These are phyloP conservation scores for Macrosiphum euphorbiae DNA, from an alignment of 2,888 invertebrate genomes.

Conservation along the genomic window DNA sequence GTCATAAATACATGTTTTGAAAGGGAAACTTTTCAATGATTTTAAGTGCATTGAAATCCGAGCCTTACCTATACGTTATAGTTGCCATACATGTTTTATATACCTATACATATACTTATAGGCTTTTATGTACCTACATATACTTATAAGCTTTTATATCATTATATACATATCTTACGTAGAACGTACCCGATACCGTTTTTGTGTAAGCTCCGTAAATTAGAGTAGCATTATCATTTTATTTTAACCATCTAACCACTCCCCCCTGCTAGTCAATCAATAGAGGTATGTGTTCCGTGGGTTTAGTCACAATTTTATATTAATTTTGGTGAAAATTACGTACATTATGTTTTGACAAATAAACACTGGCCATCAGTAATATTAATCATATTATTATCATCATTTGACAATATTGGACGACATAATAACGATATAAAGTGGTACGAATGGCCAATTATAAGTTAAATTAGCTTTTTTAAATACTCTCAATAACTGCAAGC, in stretches of 20 bases:
- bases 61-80: too few relatives aligned
- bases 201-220: not conserved
- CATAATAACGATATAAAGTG: not conserved
- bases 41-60: too few relatives aligned
- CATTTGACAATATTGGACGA: not conserved
- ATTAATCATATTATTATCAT: not conserved
- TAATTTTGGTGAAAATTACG: not conserved
- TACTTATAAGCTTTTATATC: too few relatives aligned
- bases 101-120: too few relatives aligned
- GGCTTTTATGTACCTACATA: too few relatives aligned
- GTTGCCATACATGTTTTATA: too few relatives aligned
- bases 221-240: not conserved
- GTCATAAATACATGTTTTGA: too few relatives aligned
- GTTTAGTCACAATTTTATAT: not conserved
- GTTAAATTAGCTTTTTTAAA: not conserved
- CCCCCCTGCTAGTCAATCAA: not conserved
- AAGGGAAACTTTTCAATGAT: too few relatives aligned
- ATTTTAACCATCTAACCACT: not conserved
- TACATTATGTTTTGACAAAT: not conserved
- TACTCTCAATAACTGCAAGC: not conserved
- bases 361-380: not conserved
- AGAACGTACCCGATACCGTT: not conserved
- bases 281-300: not conserved
- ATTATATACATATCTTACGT: too few relatives aligned
- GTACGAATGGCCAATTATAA: not conserved